A percentile compares a stretch with the other conserved stretches of the same genome.
Conservation (phyloP, 2,888 invertebrate genomes). For the Adela reaumurella region DNA sequence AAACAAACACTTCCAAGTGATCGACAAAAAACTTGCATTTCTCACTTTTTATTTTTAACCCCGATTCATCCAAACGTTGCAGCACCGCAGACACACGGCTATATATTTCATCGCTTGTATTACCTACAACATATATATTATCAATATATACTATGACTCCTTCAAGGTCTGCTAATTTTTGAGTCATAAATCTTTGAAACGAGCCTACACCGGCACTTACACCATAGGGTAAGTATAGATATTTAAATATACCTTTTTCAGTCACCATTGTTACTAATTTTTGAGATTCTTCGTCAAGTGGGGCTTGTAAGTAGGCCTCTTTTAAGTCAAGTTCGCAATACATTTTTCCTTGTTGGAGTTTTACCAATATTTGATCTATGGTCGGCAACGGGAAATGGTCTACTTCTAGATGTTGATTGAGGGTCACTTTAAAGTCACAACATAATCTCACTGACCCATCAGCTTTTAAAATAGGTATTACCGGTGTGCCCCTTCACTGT, state of each 20-base stretch:
- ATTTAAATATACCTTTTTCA: not conserved
- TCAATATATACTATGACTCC: not conserved
- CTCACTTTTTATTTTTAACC: not conserved
- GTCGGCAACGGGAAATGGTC: conserved; percentile 7
- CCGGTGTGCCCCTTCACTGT: conserved; percentile 5
- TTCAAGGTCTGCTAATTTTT: not conserved
- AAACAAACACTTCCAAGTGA: not conserved
- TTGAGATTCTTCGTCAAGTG: not conserved
- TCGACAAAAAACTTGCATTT: not conserved
- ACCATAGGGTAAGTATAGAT: not conserved
- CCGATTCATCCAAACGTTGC: not conserved
- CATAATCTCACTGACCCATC: conserved; percentile 7
- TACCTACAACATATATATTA: not conserved
- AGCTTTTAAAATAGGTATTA: conserved; percentile 6
- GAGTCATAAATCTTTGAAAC: not conserved
- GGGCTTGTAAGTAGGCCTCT: conserved; percentile 3
- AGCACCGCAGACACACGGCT: not conserved
- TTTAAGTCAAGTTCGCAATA: conserved; percentile 12
- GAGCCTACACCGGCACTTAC: not conserved
- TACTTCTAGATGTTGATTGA: conserved; percentile 5
- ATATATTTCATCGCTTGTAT: not conserved
- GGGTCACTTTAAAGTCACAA: conserved; percentile 7
- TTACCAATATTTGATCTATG: conserved; percentile 6
- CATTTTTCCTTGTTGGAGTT: conserved; percentile 8
- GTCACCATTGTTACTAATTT: not conserved